A percentile compares a stretch with the other conserved stretches of the same genome.
These are phyloP conservation scores for Dione vanillae DNA, from an alignment of 2,888 invertebrate genomes.

Conservation along the genomic window DNA sequence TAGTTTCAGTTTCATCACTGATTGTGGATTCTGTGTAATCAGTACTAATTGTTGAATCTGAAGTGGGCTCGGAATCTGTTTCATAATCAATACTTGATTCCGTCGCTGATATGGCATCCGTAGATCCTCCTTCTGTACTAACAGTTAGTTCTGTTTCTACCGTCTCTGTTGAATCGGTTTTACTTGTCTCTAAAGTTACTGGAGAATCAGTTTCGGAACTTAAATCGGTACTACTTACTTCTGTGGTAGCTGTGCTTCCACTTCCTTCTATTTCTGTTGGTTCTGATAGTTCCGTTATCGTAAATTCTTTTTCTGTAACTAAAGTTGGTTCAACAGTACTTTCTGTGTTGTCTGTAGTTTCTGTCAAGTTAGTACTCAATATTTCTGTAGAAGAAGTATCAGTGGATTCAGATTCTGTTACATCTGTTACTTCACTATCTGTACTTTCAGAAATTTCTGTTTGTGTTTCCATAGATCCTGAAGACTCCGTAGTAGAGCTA, in stretches of 20 bases:
- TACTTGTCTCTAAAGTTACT: neutral
- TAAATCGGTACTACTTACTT: neutral
- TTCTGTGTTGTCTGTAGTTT: neutral
- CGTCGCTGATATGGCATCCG: neutral
- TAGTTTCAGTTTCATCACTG: neutral
- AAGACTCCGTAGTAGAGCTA: conserved; percentile 27
- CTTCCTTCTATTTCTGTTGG: neutral
- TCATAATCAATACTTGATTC: conserved; percentile 14
- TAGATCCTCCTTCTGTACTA: neutral
- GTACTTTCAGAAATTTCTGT: conserved; percentile 6
- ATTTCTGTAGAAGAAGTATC: conserved; percentile 28
- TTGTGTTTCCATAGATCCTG: conserved; percentile 12
- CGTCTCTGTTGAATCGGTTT: neutral
- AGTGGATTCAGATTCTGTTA: conserved; percentile 2
- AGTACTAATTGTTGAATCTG: neutral
- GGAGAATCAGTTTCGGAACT: neutral
- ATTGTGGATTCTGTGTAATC: neutral
- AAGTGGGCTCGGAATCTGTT: neutral
- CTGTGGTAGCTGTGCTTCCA: neutral
- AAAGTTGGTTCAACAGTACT: neutral
- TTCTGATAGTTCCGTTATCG: neutral
- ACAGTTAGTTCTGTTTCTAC: neutral
- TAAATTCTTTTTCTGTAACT: neutral
- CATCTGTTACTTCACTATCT: conserved; percentile 8
- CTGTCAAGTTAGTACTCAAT: neutral